phyloP scores from a whole-genome alignment of 2,888 invertebrate genomes.

The Eristalis pertinax region DNA sequence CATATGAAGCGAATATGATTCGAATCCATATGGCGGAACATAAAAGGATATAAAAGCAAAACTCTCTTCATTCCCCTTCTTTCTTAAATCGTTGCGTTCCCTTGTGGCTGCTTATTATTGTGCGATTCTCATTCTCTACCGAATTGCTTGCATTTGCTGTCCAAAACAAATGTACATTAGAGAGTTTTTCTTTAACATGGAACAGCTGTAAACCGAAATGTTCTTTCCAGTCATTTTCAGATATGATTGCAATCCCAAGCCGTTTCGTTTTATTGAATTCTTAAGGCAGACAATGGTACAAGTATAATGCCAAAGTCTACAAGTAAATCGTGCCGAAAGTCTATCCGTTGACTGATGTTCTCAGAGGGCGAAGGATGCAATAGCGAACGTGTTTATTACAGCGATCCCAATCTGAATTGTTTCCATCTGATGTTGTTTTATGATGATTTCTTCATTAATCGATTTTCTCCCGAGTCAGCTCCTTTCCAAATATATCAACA shows the following conservation, averaged over 20 bases:
- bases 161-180: not conserved
- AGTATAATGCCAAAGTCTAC: not conserved
- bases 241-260: not conserved
- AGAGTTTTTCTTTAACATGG: not conserved
- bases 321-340: not conserved
- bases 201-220: not conserved
- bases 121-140: not conserved
- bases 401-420: not conserved
- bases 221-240: not conserved
- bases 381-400: not conserved
- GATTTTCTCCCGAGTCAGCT: not conserved
- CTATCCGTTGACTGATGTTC: not conserved
- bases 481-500: not conserved
- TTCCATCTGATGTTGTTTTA: not conserved
- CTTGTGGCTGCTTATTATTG: not conserved
- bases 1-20: not conserved
- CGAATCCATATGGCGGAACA: not conserved
- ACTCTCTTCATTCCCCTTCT: not conserved
- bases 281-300: not conserved
- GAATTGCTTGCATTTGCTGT: not conserved
- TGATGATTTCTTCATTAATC: conserved; percentile 1
- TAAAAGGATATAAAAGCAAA: not conserved
- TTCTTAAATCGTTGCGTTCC: not conserved
- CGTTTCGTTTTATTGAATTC: not conserved
- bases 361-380: not conserved